Evolutionary conservation across 53 echinoderm and acorn worm species (phyloP).

Genomic region (Astropecten irregularis): DNA sequence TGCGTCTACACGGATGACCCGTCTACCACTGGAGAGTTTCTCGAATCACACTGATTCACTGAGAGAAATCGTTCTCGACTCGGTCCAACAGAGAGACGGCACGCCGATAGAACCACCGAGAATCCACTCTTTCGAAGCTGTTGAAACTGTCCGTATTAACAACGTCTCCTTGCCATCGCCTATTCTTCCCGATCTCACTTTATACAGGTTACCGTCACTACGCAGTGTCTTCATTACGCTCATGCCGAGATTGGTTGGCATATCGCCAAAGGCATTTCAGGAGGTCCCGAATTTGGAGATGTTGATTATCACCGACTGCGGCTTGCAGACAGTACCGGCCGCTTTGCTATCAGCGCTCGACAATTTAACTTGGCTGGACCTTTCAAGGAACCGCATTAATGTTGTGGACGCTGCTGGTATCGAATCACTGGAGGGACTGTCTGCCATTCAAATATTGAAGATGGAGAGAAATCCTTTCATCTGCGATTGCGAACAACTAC

Average conservation of each 20-base stretch:
- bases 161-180: background rate
- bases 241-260: no score
- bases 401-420: constrained; percentile 2
- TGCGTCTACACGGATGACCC: background rate
- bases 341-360: background rate
- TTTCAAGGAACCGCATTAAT: constrained; percentile 24
- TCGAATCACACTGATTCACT: background rate
- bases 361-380: constrained; percentile 11
- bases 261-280: background rate
- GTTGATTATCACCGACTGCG: background rate
- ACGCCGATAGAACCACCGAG: background rate
- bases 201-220: constrained; percentile 32
- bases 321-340: constrained; percentile 9
- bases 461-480: constrained; percentile 24
- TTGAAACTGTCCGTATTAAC: background rate
- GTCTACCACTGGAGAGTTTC: constrained; percentile 10
- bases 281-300: background rate
- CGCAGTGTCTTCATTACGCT: no score
- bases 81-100: background rate
- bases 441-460: background rate
- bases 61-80: background rate
- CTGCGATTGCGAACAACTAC: constrained; percentile 19
- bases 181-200: background rate
- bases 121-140: constrained; percentile 12
- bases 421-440: background rate